Evolutionary conservation across 2,113 vertebrate genomes (phyloP).

Genomic region (Probosciger aterrimus): DNA sequence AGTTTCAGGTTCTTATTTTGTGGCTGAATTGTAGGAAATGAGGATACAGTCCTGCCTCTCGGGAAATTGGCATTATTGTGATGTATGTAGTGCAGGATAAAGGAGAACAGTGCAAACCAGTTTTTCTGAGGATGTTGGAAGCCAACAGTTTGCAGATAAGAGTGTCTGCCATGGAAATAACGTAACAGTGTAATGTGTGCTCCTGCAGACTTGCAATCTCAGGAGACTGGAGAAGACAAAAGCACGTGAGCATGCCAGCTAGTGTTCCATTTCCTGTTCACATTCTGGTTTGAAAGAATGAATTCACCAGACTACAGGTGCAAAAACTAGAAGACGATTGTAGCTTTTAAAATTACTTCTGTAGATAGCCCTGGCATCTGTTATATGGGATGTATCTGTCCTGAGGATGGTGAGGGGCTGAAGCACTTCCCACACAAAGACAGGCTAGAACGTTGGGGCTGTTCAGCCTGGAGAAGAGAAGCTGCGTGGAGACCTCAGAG

Average conservation of each 20-base stretch:
- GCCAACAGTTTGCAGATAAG: background rate
- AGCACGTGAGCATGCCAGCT: background rate
- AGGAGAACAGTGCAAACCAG: background rate
- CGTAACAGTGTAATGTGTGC: fast-evolving
- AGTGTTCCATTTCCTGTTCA: background rate
- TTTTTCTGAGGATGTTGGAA: background rate
- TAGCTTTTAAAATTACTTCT: background rate
- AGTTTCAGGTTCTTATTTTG: background rate
- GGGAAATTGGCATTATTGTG: background rate
- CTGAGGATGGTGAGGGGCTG: background rate
- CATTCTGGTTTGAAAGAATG: background rate
- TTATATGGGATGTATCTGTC: background rate
- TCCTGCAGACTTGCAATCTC: background rate
- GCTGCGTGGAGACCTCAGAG: background rate
- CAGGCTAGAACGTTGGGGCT: background rate
- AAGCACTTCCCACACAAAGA: background rate
- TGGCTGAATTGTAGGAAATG: background rate
- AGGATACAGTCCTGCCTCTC: background rate
- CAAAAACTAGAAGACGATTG: background rate
- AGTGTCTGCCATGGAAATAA: background rate
- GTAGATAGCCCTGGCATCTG: background rate
- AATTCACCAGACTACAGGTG: background rate
- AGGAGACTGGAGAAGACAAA: background rate
- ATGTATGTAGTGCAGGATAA: background rate
- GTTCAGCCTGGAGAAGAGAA: background rate